Evolutionary conservation across 2,113 vertebrate species (phyloP).

Genomic region (Indri indri): DNA sequence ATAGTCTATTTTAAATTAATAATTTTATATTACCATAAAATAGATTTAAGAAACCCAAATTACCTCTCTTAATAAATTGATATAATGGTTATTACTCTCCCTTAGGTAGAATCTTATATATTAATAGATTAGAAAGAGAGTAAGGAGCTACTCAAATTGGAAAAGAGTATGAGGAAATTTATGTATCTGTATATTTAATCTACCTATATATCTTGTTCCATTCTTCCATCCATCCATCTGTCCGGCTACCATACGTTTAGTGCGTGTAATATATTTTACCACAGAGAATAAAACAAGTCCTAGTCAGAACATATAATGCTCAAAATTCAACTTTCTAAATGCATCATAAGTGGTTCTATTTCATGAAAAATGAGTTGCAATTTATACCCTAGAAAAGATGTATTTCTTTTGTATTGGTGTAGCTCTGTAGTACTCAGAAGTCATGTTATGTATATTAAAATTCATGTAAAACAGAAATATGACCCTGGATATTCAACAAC

Average conservation of each 20-base stretch:
- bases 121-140: neutral
- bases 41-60: neutral
- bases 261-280: neutral
- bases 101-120: neutral
- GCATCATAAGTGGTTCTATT: neutral
- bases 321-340: constrained; percentile 12
- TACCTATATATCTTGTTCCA: neutral
- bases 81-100: neutral
- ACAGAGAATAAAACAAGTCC: neutral
- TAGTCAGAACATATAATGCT: neutral
- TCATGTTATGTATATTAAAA: neutral
- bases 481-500: neutral
- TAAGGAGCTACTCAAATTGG: neutral
- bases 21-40: constrained; percentile 51
- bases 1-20: constrained; percentile 65
- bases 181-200: neutral
- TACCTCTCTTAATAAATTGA: constrained; percentile 46
- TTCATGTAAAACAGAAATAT: constrained; percentile 28
- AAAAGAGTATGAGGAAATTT: neutral
- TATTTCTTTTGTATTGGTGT: neutral
- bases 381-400: neutral
- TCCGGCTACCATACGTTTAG: neutral
- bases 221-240: neutral
- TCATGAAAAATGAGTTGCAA: neutral
- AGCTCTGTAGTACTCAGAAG: neutral